Percentiles rank a stretch among this genome's conserved stretches.
phyloP scores from a whole-genome alignment of 2,113 vertebrate species.

The Loxodonta africana region DNA sequence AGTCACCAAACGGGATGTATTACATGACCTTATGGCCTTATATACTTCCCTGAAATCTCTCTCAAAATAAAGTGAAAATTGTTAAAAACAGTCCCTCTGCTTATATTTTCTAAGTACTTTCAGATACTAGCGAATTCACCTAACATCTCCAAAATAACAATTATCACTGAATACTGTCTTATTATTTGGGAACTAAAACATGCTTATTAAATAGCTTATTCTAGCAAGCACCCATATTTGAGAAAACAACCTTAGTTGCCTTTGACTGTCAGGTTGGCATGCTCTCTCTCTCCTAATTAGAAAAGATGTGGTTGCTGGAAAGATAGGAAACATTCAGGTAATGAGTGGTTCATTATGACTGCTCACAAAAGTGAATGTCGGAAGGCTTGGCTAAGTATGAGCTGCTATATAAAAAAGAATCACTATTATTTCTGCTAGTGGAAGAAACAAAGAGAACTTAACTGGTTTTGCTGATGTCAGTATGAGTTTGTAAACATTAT shows the following conservation, averaged over 20 bases:
- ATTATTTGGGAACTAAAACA: not conserved
- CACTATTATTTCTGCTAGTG: not conserved
- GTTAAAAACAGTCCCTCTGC: not conserved
- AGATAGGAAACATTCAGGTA: not conserved
- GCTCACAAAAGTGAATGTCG: not conserved
- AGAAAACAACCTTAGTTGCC: not conserved
- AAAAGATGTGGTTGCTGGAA: not conserved
- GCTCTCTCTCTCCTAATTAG: not conserved
- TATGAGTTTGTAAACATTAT: not conserved
- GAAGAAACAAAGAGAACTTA: not conserved
- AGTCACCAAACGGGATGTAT: not conserved
- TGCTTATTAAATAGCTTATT: not conserved
- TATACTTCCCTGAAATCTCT: not conserved
- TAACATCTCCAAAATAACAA: not conserved
- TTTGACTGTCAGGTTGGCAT: not conserved
- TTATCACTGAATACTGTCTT: not conserved
- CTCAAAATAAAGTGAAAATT: not conserved
- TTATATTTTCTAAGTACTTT: constrained; percentile 30
- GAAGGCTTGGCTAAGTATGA: not conserved
- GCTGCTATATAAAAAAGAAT: not conserved
- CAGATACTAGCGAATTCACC: not conserved
- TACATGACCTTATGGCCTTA: not conserved
- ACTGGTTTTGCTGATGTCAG: not conserved
- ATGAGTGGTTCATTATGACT: fast-evolving
- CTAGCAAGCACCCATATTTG: not conserved